A percentile compares a stretch with the other conserved stretches of the same genome.
Conservation (phyloP, 1,140 invertebrate genomes). For the Batillaria attramentaria region DNA sequence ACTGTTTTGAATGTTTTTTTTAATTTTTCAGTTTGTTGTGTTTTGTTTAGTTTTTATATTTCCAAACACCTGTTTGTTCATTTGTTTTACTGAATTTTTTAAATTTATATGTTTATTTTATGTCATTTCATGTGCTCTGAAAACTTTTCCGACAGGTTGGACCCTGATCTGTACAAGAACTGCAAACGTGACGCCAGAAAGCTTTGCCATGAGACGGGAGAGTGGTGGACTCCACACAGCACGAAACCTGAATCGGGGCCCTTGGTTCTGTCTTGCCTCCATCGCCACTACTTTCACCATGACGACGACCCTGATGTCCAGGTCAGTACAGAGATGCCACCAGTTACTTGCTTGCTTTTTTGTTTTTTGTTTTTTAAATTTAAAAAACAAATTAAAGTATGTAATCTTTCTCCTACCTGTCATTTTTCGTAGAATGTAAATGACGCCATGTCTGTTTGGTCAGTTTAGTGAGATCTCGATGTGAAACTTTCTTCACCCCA, state of each 20-base stretch:
- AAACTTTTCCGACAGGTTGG: too few relatives aligned
- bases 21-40: background rate
- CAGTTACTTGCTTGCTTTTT: background rate
- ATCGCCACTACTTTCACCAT: constrained; percentile 81
- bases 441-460: too few relatives aligned
- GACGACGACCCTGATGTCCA: constrained; percentile 25
- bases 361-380: background rate
- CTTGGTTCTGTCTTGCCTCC: constrained; percentile 92
- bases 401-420: too few relatives aligned
- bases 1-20: constrained; percentile 10
- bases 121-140: background rate
- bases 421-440: too few relatives aligned
- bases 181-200: constrained; percentile 90
- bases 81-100: too few relatives aligned
- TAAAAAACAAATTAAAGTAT: too few relatives aligned
- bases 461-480: too few relatives aligned
- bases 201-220: constrained; percentile 84
- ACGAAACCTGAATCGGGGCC: constrained; percentile 82
- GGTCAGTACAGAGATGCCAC: constrained; percentile 20
- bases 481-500: too few relatives aligned
- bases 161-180: constrained; percentile 88
- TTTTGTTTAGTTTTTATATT: background rate
- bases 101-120: background rate
- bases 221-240: constrained; percentile 81
- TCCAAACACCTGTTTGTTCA: background rate